Conservation (phyloP, 2,113 vertebrate genomes). For the Anhinga rufa region DNA sequence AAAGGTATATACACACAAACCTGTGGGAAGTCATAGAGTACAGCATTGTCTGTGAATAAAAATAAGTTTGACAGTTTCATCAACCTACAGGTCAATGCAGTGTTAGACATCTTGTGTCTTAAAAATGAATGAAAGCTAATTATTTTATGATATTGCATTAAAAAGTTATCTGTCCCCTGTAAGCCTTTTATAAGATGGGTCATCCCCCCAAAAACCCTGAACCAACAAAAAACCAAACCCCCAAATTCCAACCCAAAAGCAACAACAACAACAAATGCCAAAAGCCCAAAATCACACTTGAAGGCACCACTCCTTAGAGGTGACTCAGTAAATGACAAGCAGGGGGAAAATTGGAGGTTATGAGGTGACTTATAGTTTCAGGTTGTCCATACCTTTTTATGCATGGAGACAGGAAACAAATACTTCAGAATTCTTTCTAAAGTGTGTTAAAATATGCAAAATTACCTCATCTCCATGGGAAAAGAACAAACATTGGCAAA, state of each 20-base stretch:
- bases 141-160: background rate
- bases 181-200: background rate
- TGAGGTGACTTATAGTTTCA: background rate
- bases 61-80: constrained; percentile 7
- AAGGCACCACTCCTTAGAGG: background rate
- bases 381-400: background rate
- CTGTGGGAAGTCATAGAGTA: background rate
- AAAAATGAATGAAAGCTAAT: background rate
- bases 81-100: background rate
- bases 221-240: background rate
- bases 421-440: background rate
- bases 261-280: background rate
- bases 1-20: background rate
- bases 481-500: background rate
- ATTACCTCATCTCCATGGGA: background rate
- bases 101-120: background rate
- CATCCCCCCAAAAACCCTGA: background rate
- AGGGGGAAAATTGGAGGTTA: background rate
- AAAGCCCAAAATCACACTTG: background rate
- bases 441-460: background rate
- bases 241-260: background rate
- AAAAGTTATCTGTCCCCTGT: background rate
- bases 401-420: background rate
- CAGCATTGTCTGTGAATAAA: constrained; percentile 13
- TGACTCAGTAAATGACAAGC: background rate